These are phyloP conservation scores for Eristalis intricaria DNA, from an alignment of 2,888 invertebrate genomes.

Conservation along the genomic window DNA sequence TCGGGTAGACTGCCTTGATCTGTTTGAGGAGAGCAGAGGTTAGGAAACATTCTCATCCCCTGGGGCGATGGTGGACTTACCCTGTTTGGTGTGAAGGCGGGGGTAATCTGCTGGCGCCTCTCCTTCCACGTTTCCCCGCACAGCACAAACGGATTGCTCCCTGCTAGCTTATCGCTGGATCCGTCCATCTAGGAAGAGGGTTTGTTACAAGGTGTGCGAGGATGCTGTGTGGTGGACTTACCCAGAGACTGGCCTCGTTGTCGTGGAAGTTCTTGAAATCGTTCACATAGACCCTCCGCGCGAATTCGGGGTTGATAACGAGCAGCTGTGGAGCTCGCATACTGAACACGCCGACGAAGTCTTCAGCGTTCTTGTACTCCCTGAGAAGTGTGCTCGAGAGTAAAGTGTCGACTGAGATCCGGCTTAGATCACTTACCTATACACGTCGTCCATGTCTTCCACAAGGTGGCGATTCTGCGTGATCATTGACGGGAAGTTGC, in stretches of 20 bases:
- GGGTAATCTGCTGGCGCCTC: slow-evolving; percentile 72
- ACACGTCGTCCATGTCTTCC: slow-evolving; percentile 79
- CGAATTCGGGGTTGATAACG: slow-evolving; percentile 78
- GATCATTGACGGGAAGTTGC: slow-evolving; percentile 77
- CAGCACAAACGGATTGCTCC: slow-evolving; percentile 77
- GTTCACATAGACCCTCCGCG: slow-evolving; percentile 78
- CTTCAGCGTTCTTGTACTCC: slow-evolving; percentile 75
- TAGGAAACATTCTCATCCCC: slow-evolving; percentile 22
- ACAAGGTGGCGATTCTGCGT: slow-evolving; percentile 75
- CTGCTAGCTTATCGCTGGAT: slow-evolving; percentile 55
- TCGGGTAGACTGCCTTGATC: slow-evolving; percentile 82
- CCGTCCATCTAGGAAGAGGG: slow-evolving; percentile 74
- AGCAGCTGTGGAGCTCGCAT: slow-evolving; percentile 78
- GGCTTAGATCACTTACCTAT: slow-evolving; percentile 76
- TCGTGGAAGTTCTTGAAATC: slow-evolving; percentile 81
- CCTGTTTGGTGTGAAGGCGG: slow-evolving; percentile 72
- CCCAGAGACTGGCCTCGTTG: slow-evolving; percentile 75
- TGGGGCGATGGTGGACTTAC: slow-evolving; percentile 69
- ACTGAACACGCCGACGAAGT: slow-evolving; percentile 80
- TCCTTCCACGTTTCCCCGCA: slow-evolving; percentile 76
- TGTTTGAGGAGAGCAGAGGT: slow-evolving; percentile 49
- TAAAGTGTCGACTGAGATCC: neutral
- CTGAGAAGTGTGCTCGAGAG: slow-evolving; percentile 65
- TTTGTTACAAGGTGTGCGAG: neutral
- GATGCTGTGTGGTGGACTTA: slow-evolving; percentile 52